A percentile compares a stretch with the other conserved stretches of the same genome.
Conservation (phyloP, 2,888 invertebrate species). For the Hydriomena furcata region DNA sequence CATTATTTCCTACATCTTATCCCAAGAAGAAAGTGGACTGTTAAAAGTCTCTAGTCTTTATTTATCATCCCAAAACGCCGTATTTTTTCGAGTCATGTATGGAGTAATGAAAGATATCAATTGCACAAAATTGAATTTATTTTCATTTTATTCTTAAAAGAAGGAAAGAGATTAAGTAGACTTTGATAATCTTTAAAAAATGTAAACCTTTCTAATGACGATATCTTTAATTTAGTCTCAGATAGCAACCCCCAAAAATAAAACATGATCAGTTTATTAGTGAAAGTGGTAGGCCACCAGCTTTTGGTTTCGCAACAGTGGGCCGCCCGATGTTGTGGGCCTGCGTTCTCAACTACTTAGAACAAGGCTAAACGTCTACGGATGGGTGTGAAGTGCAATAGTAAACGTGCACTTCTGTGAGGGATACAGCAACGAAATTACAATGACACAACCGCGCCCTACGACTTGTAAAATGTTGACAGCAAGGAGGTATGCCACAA, state of each 20-base stretch:
- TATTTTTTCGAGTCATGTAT: no score
- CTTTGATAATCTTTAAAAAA: no score
- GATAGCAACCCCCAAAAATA: neutral
- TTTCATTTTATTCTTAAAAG: no score
- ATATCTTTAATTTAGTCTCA: neutral
- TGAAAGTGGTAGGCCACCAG: constrained; percentile 45
- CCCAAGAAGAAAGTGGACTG: no score
- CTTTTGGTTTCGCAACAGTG: constrained; percentile 59
- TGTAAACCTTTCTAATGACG: no score
- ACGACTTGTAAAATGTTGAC: no score
- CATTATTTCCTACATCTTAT: no score
- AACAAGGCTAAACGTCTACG: constrained; percentile 15
- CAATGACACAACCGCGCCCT: constrained; percentile 4
- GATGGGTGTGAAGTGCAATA: constrained; percentile 18
- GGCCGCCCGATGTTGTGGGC: constrained; percentile 25
- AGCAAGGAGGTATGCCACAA: neutral
- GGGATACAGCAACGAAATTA: neutral
- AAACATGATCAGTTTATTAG: neutral
- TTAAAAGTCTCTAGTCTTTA: no score
- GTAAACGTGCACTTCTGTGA: constrained; percentile 20
- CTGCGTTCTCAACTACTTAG: constrained; percentile 27
- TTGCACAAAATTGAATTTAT: no score
- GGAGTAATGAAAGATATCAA: no score
- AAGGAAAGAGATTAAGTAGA: no score
- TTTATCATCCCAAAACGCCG: no score